Base-by-base conservation (phyloP, 2,113 vertebrate genomes). In the Phalacrocorax pelagicus region DNA sequence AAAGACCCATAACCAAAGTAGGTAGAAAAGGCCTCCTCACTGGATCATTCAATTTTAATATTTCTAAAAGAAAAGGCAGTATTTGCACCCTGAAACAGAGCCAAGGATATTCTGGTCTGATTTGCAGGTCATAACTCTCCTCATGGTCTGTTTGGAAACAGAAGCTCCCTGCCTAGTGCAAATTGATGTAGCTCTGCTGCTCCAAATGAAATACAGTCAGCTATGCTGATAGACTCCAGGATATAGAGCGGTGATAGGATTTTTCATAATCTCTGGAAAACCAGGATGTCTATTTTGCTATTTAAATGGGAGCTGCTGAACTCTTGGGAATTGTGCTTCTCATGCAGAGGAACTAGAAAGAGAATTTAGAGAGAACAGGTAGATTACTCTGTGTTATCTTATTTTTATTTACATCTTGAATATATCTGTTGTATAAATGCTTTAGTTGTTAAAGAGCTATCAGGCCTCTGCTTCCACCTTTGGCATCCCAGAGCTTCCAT, bases 121-220 rank as follows among this genome's bases (percentile, higher is more conserved):
- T 91, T 89, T 94, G 81, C 77, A 83, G 96, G 75, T 89, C 92
- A 17, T 91, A 93, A 90, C 77, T 94, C 89, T 94, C 32, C 88
- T 92, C 70, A 16, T 87, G 87, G 40, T 87, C 84, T 95, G 91
- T 95, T 97, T 97, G 96, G 91, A 91, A 96, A 91, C 92, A 97
- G 94, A 92, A 96, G 95, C 91, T 96, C 89, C 73, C 91, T 91
- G 91, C 84, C 72, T 92, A 13, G 73, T 69, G 46, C 86, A 95
- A 95, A 90, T 73, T 75, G 94, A 69, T 91, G 80, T 54, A 82
- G 78, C 89, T 92, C 66, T 94, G 92, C 83, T 84, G 77, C 84
- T 87, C 62, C 89, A 87, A 12, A 87, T 81, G 92, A 92, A 94
- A 87, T 75, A 44, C 55, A 58, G 61, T 49, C 38, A 20, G 71